Conservation (phyloP, 2,113 vertebrate genomes). For the Eptatretus burgeri region DNA sequence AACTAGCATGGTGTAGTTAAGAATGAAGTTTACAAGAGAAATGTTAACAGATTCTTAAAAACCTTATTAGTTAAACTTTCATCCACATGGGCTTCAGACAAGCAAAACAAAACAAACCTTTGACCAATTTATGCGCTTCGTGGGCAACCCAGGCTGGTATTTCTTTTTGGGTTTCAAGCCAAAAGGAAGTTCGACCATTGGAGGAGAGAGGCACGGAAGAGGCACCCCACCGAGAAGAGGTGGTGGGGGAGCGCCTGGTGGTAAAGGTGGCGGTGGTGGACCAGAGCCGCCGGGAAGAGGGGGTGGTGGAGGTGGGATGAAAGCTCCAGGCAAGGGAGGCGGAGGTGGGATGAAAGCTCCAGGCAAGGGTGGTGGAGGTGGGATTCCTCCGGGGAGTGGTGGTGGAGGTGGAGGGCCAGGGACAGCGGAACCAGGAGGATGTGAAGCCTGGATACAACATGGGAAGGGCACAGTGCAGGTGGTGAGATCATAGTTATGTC, state of each 20-base stretch:
- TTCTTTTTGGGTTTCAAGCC: conserved; percentile 35
- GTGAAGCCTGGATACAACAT: conserved; percentile 11
- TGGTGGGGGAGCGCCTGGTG: background rate
- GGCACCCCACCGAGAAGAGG: conserved; percentile 14
- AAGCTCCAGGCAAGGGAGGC: background rate
- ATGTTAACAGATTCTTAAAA: too few species aligned
- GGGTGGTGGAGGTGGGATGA: background rate
- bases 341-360: conserved; percentile 6
- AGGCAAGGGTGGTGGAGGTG: conserved; percentile 13
- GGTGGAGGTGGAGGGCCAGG: conserved; percentile 16
- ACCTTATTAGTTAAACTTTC: too few species aligned
- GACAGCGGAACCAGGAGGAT: background rate
- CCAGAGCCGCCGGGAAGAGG: background rate
- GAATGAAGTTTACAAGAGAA: too few species aligned
- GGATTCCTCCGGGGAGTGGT: conserved; percentile 16
- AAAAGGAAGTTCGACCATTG: conserved; percentile 18
- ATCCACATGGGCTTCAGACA: too few species aligned
- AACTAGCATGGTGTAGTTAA: too few species aligned
- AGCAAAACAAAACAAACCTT: conserved; percentile 23
- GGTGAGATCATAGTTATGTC: conserved; percentile 11
- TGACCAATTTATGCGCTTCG: conserved; percentile 35
- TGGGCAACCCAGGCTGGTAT: conserved; percentile 35
- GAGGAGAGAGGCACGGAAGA: conserved; percentile 14
- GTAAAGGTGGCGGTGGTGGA: conserved; percentile 6
- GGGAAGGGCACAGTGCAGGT: conserved; percentile 10